Base-by-base conservation (phyloP, 2,113 vertebrate genomes). In the Marmota monax region DNA sequence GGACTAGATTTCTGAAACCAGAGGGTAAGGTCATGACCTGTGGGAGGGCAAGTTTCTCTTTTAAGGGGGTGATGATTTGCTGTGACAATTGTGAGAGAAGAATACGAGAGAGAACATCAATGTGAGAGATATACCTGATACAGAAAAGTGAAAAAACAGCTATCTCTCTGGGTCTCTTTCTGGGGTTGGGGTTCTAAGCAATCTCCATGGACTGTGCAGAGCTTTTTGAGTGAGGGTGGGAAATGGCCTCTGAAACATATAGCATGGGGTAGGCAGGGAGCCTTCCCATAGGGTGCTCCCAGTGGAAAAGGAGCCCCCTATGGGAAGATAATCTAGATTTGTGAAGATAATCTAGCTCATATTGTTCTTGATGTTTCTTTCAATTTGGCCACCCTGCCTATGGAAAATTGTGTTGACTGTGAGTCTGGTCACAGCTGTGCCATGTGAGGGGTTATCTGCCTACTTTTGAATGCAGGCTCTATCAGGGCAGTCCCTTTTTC, bases 311-410 rank as follows among this genome's bases (percentile, higher is more conserved):
- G 45, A 45, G 45, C 45, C 45, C 45, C 7, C 45, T 45, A 45
- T 9, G 45, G 45, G 45, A 14, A n/a, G 20, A 39, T 39, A 48
- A 48, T 7, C 45, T 32, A 70, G 32, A 13, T 37, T 45, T 45
- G 45, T 45, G 45, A 14, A n/a, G 20, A 39, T 39, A 48, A 48
- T 7, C 45, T 32, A 70, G 32, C 32, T 37, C 3, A 12, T 53
- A 88, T 58, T 69, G 4, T 77, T 84, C 51, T 86, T 58, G n/a
- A 51, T 61, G 32, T 76, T 80, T 84, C 29, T 39, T 96, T 93
- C 53, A 56, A 77, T 58, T 74, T 82, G 58, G 73, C n/a, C 39
- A 14, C 70, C 73, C 69, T 29, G 42, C 74, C 90, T 56, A 78
- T 72, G 73, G 56, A 73, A 79, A 74, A 53, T 61, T 34, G 56